Evolutionary conservation across 2,797 vertebrate genomes (phyloP), one percentile per base, ranked within the genome.

Genomic region (Lacerta viridis): DNA sequence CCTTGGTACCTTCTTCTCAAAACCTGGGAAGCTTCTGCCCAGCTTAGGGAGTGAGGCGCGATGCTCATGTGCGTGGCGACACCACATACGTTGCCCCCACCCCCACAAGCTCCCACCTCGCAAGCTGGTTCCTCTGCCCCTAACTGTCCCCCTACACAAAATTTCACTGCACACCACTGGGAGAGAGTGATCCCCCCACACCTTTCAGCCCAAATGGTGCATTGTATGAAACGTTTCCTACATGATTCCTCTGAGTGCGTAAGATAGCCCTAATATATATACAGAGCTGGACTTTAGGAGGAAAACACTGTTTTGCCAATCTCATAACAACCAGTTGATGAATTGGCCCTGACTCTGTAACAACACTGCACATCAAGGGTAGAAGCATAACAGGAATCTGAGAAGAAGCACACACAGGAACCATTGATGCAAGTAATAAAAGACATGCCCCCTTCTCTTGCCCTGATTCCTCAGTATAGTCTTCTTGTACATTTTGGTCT

Each of bases 321-420:
- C 25, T 55, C 27, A 5, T 0, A 41, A 64, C 39, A 78, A 66
- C 33, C 27, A 69, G 55, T 10, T 11, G 36, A 39, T 83, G 46
- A 75, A 82, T 64, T 75, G 27, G 27, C 33, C 36, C 66, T 66
- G 39, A 50, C 71, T n/a, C n/a, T 77, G 23, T 76, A n/a, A 39
- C 46, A 41, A 71, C n/a, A 69, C 17, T 72, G 74, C 27, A 74
- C 36, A 74, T 59, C 36, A 87, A 87, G 78, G 71, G 13, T 50
- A 83, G 29, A 76, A 77, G 9, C 17, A 88, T 68, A 68, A 88
- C 50, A 88, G 69, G 29, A 79, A 41, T 17, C 20, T 50, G 77
- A 71, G 76, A 80, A 80, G 46, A 59, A 86, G 23, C 64, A 66
- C 20, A 68, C 27, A 66, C 46, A 50, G 43, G 66, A 36, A 82